Evolutionary conservation across 2,888 invertebrate species (phyloP), one percentile per base, ranked within the genome.

Genomic region (Pasiphila rectangulata): DNA sequence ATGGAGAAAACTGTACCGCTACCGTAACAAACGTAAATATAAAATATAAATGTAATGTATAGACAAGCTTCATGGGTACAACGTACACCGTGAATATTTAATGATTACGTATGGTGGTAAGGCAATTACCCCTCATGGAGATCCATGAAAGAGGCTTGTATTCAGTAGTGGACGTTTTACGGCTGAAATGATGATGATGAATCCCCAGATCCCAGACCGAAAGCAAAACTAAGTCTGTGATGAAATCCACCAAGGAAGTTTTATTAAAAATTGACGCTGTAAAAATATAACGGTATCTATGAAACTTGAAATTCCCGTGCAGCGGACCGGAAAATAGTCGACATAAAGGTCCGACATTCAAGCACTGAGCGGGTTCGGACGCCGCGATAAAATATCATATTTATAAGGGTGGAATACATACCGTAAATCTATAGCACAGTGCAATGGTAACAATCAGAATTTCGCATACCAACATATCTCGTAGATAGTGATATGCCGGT

Each of bases 281-380:
- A 77, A 82, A 82, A 83, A 79, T 80, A 79, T 80, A 63, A 25
- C 45, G 51, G 27, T 77, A 75, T 75, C 75, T 67, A 64, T 73
- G 72, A 75, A 79, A 78, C 71, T 66, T 72, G 72, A 75, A 76
- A 86, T 85, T 77, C 83, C 74, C 70, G 83, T 68, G 75, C 80
- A 71, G 66, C 74, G 74, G 70, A 72, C 74, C 80, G 83, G 86
- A 86, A 86, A 88, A 88, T 88, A 79, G 83, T 78, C 77, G 79
- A 79, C 82, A 83, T 84, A 82, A 85, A 83, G 84, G 83, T 79
- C 79, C 75, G 69, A 69, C 77, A 75, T 78, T 73, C 75, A 77
- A 79, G 64, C 63, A 63, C 63, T 76, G 79, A 71, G 75, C 78
- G 72, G 65, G 69, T 72, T 67, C 69, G 72, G 69, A 69, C 69